phyloP scores from a whole-genome alignment of 2,113 vertebrate species.

The Orthonyx spaldingii region DNA sequence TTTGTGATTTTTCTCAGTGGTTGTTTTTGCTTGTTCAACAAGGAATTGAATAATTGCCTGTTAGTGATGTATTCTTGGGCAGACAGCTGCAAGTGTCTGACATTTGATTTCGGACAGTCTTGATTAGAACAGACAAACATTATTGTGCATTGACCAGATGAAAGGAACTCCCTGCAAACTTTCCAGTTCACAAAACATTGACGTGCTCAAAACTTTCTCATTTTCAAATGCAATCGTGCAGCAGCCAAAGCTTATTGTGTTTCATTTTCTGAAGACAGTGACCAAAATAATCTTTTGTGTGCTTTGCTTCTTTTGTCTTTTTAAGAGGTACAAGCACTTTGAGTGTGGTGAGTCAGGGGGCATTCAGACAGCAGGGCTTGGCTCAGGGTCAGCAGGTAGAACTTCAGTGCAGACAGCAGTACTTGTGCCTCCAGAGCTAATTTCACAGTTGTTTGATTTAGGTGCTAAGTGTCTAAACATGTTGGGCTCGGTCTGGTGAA shows the following conservation, averaged over 20 bases:
- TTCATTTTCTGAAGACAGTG: not conserved
- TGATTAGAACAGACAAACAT: not conserved
- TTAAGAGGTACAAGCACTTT: not conserved
- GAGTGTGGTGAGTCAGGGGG: not conserved
- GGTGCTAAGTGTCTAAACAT: not conserved
- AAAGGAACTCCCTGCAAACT: not conserved
- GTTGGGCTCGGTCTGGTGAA: not conserved
- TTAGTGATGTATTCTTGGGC: not conserved
- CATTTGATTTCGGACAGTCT: not conserved
- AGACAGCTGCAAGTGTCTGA: not conserved
- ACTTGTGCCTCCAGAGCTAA: not conserved
- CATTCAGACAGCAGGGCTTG: not conserved
- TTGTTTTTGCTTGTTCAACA: not conserved
- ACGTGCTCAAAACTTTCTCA: not conserved
- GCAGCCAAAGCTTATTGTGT: not conserved
- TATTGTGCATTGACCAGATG: not conserved
- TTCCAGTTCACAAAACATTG: not conserved
- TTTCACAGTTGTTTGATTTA: constrained; percentile 13
- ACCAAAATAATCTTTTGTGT: not conserved
- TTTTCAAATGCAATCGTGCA: not conserved
- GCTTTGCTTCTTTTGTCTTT: not conserved
- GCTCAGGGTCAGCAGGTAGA: not conserved
- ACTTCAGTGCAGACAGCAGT: not conserved
- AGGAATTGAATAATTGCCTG: not conserved
- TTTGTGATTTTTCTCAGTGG: not conserved